Evolutionary conservation across 2,113 vertebrate genomes (phyloP).

Genomic region (Phoenicopterus ruber): DNA sequence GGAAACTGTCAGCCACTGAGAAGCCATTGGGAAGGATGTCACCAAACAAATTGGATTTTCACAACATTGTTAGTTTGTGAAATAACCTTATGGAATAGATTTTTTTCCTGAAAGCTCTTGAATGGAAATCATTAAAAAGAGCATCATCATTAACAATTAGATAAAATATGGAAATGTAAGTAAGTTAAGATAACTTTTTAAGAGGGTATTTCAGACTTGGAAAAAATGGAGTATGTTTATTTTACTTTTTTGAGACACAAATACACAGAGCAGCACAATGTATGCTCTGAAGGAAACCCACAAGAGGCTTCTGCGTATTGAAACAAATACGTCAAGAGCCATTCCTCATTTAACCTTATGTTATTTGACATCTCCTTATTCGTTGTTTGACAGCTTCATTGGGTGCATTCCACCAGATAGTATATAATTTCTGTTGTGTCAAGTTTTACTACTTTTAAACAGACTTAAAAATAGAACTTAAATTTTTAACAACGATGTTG

Average conservation of each 20-base stretch:
- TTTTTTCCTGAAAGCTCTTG: background rate
- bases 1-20: slow-evolving; percentile 2
- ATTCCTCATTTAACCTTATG: background rate
- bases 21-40: slow-evolving; percentile 4
- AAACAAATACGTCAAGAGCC: background rate
- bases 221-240: background rate
- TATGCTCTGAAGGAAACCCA: background rate
- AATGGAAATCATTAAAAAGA: background rate
- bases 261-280: background rate
- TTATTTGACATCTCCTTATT: background rate
- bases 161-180: background rate
- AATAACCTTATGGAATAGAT: background rate
- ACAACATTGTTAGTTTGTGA: background rate
- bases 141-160: background rate
- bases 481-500: background rate
- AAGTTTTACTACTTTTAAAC: background rate
- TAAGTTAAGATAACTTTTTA: background rate
- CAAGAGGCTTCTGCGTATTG: background rate
- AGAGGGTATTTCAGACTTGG: background rate
- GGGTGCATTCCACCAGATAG: background rate
- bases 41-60: slow-evolving; percentile 26
- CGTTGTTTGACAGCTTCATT: background rate
- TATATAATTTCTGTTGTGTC: background rate
- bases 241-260: background rate
- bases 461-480: background rate